Base-by-base conservation (phyloP, 2,113 vertebrate species). In the Thalassarche chlororhynchos region DNA sequence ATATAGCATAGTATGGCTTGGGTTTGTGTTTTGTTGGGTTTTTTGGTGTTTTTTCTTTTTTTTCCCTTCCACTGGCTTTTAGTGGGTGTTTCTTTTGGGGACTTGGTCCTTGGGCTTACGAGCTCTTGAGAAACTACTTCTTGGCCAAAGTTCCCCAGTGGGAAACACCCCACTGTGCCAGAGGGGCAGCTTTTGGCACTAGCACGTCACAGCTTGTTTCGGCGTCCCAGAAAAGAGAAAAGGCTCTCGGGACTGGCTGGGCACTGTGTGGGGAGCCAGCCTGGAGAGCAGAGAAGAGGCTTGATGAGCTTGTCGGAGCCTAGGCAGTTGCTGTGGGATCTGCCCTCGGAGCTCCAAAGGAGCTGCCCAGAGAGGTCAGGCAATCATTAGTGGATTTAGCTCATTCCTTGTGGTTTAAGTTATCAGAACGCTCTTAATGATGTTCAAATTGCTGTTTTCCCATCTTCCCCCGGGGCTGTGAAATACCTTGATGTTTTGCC, bases 401-500 rank as follows among this genome's bases (percentile, higher is more conserved):
- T 87, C 69, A 19, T 79, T 87, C 77, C 44, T 79, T 71, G 74
- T 36, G 61, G 69, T 84, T 94, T 89, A 51, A 62, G 46, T 64
- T 94, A 93, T 51, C 90, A 29, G 54, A 87, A 52, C 0, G 10
- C 54, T 55, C 72, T 71, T 78, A 34, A 54, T n/a, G 52, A 44
- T 2, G 5, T 69, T 60, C n/a, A 77, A 49, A 78, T 79, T 94
- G 61, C 57, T 0, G 0, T 88, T 94, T 89, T 65, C 32, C 70
- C 31, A 5, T 81, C 46, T 71, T 69, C 6, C 38, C 87, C n/a
- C 4, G 12, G 1, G 91, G 93, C 87, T 79, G 49, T 87, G 66
- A 80, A 93, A 85, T 89, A 85, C 54, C 66, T 79, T 44, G 18
- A 18, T 74, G 40, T 72, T 94, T 79, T 85, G 52, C 75, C 61